Conservation (phyloP, 2,113 vertebrate genomes). For the Cyprinodon variegatus region DNA sequence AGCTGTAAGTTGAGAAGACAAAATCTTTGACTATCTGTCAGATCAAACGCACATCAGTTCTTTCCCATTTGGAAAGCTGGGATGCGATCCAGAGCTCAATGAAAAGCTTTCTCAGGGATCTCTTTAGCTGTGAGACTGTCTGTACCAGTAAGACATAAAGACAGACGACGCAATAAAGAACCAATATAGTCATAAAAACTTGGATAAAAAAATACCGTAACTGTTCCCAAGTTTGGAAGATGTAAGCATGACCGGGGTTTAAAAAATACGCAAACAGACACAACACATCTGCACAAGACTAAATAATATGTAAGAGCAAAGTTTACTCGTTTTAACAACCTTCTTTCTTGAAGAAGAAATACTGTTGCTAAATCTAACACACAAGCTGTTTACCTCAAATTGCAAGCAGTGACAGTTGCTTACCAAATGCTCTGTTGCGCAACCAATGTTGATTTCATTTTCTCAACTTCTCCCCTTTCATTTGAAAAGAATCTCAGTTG, state of each 20-base stretch:
- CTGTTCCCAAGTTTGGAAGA: too few relatives aligned
- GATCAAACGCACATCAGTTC: slow-evolving; percentile 56
- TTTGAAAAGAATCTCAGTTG: slow-evolving; percentile 33
- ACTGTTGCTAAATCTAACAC: background rate
- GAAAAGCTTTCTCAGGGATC: slow-evolving; percentile 66
- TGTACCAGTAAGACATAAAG: slow-evolving; percentile 11
- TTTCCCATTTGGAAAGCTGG: slow-evolving; percentile 55
- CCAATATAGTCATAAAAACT: slow-evolving; percentile 23
- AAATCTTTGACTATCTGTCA: slow-evolving; percentile 65
- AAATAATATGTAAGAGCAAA: too few relatives aligned
- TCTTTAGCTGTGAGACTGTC: slow-evolving; percentile 31
- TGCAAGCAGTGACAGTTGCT: background rate
- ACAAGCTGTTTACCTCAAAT: slow-evolving; percentile 10
- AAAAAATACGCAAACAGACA: too few relatives aligned
- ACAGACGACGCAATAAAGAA: slow-evolving; percentile 31
- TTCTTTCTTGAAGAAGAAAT: slow-evolving; percentile 11
- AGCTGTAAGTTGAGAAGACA: slow-evolving; percentile 41
- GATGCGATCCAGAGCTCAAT: slow-evolving; percentile 69
- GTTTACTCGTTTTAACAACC: background rate
- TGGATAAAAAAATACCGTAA: too few relatives aligned
- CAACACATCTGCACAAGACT: too few relatives aligned
- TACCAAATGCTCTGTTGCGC: slow-evolving; percentile 15
- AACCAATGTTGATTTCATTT: slow-evolving; percentile 44
- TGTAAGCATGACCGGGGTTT: too few relatives aligned
- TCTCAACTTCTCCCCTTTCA: slow-evolving; percentile 19